Evolutionary conservation across 2,797 vertebrate species (phyloP).

Genomic region (Gobio occitaniae): DNA sequence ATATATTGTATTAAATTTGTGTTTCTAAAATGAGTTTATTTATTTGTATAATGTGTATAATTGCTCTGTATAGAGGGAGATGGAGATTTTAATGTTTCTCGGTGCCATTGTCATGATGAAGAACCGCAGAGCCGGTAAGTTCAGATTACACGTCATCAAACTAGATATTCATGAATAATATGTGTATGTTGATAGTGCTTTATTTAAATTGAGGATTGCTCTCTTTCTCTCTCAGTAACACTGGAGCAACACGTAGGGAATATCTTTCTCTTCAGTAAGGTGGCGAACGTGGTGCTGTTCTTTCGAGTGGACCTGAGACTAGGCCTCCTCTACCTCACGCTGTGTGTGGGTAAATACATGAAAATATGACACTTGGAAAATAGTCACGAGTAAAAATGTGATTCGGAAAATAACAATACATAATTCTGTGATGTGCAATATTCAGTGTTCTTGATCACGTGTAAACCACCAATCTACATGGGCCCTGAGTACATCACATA

Average conservation of each 20-base stretch:
- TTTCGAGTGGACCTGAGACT: conserved; percentile 94
- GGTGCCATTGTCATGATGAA: conserved; percentile 99
- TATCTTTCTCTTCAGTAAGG: conserved; percentile 96
- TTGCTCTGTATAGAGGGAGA: conserved; percentile 81
- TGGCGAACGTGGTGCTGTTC: conserved; percentile 93
- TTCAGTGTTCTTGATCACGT: conserved; percentile 93
- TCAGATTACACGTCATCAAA: conserved; percentile 6
- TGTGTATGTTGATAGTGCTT: not conserved
- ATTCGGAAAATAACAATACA: not conserved
- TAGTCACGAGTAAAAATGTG: not conserved
- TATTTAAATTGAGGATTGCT: not conserved
- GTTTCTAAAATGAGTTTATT: too few relatives aligned
- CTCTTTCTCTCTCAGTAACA: conserved; percentile 77
- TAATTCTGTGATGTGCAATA: not conserved
- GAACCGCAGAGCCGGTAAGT: conserved; percentile 94
- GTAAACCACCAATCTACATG: conserved; percentile 93
- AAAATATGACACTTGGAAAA: not conserved
- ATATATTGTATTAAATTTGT: too few relatives aligned
- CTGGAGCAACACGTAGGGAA: conserved; percentile 95
- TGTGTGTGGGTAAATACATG: conserved; percentile 88
- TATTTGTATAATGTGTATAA: not conserved
- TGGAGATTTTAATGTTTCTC: conserved; percentile 98
- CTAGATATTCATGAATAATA: not conserved
- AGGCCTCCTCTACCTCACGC: conserved; percentile 88
- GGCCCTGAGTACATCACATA: conserved; percentile 97